Base-by-base conservation (phyloP, 2,113 vertebrate species). In the Heterotilapia buettikoferi region DNA sequence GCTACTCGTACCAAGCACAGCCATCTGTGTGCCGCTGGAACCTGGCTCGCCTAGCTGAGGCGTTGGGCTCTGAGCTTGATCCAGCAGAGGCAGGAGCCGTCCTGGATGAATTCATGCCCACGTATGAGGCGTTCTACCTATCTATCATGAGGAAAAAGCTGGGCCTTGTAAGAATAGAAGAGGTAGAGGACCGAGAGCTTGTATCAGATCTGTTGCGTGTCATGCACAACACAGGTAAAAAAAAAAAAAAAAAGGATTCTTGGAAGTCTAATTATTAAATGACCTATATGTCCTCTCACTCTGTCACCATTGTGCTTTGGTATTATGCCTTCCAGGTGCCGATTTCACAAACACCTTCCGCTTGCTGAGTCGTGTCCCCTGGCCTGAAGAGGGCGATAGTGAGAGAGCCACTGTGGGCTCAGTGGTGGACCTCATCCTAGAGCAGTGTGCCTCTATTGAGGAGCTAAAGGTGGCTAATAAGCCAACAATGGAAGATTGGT, bases 21-120 rank as follows among this genome's bases (percentile, higher is more conserved):
- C 97, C 98, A 0, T 97, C 97, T 26, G 96, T 98, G 29, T 99
- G 98, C 92, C 97, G 94, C 61, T 99, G 98, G 98, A 99, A 99
- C 93, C 95, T 99, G 95, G 96, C 92, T 83, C 97, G 97, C 19
- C 95, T 99, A 84, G 97, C 97, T 0, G 98, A 99, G 93, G 98
- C 97, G 2, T 85, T 99, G 84, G 97, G 92, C 83, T 97, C 98
- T 1, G 98, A 98, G 86, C 95, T 99, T 89, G 96, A 97, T 40
- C 87, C 93, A 2, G 95, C 95, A 56, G 93, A 94, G 68, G 97
- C 96, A 0, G 89, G 95, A 47, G 90, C 95, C 19, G 91, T 98
- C 45, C 82, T 99, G 87, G 97, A 97, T 2, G 97, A 98, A 31
- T 98, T 97, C 21, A 93, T 95, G 89, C 83, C 94, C 78, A 97